Conservation (phyloP, 1,140 invertebrate genomes). For the Araneus ventricosus region DNA sequence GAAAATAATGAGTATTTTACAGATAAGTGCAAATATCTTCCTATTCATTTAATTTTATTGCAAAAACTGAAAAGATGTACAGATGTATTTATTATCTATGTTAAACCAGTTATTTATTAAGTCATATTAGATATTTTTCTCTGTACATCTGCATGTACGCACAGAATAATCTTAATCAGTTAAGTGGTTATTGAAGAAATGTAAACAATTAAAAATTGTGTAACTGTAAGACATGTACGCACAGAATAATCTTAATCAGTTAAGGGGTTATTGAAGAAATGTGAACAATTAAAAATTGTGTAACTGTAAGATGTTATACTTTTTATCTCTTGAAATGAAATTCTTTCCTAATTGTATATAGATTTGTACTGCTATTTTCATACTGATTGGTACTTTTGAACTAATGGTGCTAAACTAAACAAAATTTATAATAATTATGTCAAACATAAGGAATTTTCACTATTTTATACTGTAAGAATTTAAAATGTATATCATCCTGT, state of each 20-base stretch:
- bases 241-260: background rate
- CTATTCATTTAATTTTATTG: too few species aligned
- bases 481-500: background rate
- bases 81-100: too few species aligned
- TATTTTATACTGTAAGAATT: background rate
- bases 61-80: too few species aligned
- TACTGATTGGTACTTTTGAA: slow-evolving; percentile 8
- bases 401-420: slow-evolving; percentile 16
- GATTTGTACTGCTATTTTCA: slow-evolving; percentile 22
- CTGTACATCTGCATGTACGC: slow-evolving; percentile 3
- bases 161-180: background rate
- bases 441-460: background rate
- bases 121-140: background rate
- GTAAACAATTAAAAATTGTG: background rate
- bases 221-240: slow-evolving; percentile 17
- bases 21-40: too few species aligned
- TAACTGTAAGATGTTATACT: background rate
- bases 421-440: background rate
- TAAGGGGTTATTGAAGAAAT: background rate
- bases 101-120: too few species aligned
- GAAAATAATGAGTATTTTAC: too few species aligned
- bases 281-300: background rate
- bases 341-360: background rate
- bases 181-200: background rate
- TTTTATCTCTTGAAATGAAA: background rate